Conservation (phyloP, 1,140 invertebrate genomes). For the Papilio dardanus region DNA sequence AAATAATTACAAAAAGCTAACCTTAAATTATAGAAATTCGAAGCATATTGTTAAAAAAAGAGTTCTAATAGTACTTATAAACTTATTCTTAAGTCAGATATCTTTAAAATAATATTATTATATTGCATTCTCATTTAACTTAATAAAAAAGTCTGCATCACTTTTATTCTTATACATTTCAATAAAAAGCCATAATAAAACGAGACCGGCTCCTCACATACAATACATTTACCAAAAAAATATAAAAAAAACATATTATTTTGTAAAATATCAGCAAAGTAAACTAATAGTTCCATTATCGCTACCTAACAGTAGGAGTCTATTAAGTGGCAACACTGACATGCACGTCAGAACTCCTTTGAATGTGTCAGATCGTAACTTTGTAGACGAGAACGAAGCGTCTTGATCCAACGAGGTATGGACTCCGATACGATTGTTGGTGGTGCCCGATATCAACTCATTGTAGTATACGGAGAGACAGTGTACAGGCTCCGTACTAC, state of each 20-base stretch:
- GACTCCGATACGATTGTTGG: slow-evolving; percentile 95
- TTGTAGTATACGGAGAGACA: slow-evolving; percentile 89
- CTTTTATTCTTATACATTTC: not conserved
- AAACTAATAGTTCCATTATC: slow-evolving; percentile 95
- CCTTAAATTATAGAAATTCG: not conserved
- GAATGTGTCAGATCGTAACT: slow-evolving; percentile 94
- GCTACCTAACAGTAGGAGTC: slow-evolving; percentile 92
- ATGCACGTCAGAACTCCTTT: slow-evolving; percentile 95
- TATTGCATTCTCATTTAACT: not conserved
- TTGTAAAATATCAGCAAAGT: slow-evolving; percentile 88
- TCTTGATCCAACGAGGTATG: slow-evolving; percentile 89
- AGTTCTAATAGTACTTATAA: not conserved
- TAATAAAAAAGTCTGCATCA: not conserved
- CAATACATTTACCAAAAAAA: not conserved
- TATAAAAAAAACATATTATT: not conserved
- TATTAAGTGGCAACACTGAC: slow-evolving; percentile 93
- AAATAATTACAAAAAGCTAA: slow-evolving; percentile 5
- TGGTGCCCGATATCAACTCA: slow-evolving; percentile 91
- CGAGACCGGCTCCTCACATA: not conserved
- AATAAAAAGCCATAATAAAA: not conserved
- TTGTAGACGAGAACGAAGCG: slow-evolving; percentile 91
- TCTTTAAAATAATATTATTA: not conserved
- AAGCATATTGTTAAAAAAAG: too few species aligned
- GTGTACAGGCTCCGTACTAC: slow-evolving; percentile 94
- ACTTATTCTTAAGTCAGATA: not conserved